These are phyloP conservation scores for Drosophila lacertosa DNA, from an alignment of 1,140 invertebrate genomes.

Conservation along the genomic window DNA sequence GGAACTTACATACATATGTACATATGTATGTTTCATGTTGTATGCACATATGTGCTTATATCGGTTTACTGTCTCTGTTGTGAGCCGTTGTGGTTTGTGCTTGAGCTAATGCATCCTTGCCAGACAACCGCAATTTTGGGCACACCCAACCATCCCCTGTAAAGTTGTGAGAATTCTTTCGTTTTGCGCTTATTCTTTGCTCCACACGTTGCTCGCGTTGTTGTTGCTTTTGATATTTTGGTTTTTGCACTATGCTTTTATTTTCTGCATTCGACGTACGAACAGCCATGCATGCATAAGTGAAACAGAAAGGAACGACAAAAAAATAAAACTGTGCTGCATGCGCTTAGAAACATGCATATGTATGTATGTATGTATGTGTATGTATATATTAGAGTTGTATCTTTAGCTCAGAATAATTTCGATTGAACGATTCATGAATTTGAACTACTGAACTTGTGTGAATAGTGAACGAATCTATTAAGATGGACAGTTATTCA, in stretches of 20 bases:
- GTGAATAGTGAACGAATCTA: no score
- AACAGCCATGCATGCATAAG: background rate
- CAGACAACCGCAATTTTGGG: constrained; percentile 28
- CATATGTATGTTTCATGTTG: constrained; percentile 1
- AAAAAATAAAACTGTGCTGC: constrained; percentile 11
- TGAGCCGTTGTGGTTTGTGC: constrained; percentile 7
- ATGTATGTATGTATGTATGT: constrained; percentile 14
- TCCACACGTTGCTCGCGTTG: constrained; percentile 5
- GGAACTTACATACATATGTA: no score
- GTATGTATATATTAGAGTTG: constrained; percentile 17
- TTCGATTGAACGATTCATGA: no score
- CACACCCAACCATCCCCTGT: constrained; percentile 10
- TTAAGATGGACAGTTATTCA: no score
- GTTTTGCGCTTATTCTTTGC: constrained; percentile 25
- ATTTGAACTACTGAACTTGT: no score
- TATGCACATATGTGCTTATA: background rate
- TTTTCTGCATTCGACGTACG: constrained; percentile 4
- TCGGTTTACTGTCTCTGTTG: constrained; percentile 3
- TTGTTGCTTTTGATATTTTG: constrained; percentile 24
- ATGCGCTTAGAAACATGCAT: constrained; percentile 6
- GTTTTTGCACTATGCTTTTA: constrained; percentile 23
- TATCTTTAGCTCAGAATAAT: no score
- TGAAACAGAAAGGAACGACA: constrained; percentile 17
- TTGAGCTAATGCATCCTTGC: constrained; percentile 25
- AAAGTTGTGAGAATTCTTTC: constrained; percentile 22